phyloP scores from a whole-genome alignment of 2,113 vertebrate genomes.

The Salvator merianae region DNA sequence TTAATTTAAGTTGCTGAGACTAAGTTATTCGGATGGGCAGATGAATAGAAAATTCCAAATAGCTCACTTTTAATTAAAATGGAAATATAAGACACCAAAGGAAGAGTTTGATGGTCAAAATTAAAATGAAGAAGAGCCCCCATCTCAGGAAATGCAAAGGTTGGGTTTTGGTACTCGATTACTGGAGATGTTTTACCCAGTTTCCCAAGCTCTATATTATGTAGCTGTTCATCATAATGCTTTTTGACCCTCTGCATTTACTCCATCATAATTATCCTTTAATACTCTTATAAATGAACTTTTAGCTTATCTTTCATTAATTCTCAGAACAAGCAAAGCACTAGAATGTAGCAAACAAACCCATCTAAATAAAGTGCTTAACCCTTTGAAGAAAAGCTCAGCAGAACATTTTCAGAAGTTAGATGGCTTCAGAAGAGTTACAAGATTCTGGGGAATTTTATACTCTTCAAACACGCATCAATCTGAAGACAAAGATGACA shows the following conservation, averaged over 20 bases:
- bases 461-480: rapidly evolving
- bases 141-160: conserved; percentile 30
- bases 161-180: conserved; percentile 51
- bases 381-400: conserved; percentile 64
- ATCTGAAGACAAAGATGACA: background rate
- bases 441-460: conserved; percentile 14
- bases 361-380: conserved; percentile 80
- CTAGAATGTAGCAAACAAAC: conserved; percentile 75
- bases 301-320: conserved; percentile 85
- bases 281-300: conserved; percentile 88
- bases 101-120: background rate
- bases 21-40: conserved; percentile 52
- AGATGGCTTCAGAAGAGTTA: background rate
- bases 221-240: conserved; percentile 79
- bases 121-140: background rate
- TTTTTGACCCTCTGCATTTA: conserved; percentile 81
- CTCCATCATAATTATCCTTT: conserved; percentile 87
- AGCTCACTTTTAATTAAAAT: conserved; percentile 51
- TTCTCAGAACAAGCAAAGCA: conserved; percentile 79
- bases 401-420: background rate
- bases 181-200: conserved; percentile 66
- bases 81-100: conserved; percentile 10
- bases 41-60: conserved; percentile 31
- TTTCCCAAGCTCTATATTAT: conserved; percentile 75
- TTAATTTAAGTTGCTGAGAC: conserved; percentile 73